Percentiles rank a stretch among this genome's conserved stretches.
phyloP scores from a whole-genome alignment of 2,113 vertebrate genomes.

The Variabilichromis moorii region DNA sequence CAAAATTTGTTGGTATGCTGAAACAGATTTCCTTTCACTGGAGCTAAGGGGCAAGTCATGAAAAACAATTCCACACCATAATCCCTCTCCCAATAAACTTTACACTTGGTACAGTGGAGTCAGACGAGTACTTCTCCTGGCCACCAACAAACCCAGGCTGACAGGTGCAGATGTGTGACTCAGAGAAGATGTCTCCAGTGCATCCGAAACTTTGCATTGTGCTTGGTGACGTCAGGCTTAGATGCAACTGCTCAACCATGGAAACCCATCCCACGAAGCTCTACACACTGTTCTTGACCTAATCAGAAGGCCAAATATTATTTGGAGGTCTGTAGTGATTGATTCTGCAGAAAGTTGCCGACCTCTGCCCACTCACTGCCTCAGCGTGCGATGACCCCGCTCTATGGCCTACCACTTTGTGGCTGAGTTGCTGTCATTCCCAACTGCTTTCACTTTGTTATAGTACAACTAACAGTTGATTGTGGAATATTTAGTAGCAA shows the following conservation, averaged over 20 bases:
- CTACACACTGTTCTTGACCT: not conserved
- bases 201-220: rapidly evolving
- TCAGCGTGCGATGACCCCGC: not conserved
- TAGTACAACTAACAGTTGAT: not conserved
- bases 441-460: not conserved
- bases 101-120: not conserved
- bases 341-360: not conserved
- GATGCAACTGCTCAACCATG: not conserved
- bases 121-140: not conserved
- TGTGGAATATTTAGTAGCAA: not conserved
- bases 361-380: not conserved
- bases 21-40: not conserved
- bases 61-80: not conserved
- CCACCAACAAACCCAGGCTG: not conserved
- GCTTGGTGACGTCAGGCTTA: not conserved
- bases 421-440: rapidly evolving
- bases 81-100: not conserved
- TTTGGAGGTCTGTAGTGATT: not conserved
- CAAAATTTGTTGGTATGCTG: not conserved
- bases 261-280: not conserved
- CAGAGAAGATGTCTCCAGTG: not conserved
- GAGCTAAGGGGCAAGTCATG: not conserved
- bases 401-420: not conserved
- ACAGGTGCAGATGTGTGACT: not conserved
- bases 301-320: not conserved